Evolutionary conservation across 2,797 vertebrate genomes (phyloP), one percentile per base, ranked within the genome.

Genomic region (Sebastes minor): DNA sequence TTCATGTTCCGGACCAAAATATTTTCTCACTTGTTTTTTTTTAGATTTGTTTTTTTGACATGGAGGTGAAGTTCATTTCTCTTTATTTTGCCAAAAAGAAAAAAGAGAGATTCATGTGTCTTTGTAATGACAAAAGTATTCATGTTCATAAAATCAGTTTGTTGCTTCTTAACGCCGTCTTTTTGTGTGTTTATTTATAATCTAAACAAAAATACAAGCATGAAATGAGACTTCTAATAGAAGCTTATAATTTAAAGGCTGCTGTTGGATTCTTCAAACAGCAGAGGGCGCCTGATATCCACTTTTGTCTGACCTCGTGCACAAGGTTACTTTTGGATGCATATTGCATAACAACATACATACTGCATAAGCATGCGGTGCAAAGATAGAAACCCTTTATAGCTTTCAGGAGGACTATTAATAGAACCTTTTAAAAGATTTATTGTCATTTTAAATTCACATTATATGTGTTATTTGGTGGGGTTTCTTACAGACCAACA

Each of bases 1-100:
- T 89, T 90, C 89, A 90, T 91, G 81, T 92, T 87, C 88, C 33
- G 92, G 95, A 96, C 96, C 95, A 96, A 96, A 92, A 95, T 84
- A 81, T 92, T 89, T 89, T 81, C 80, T 86, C 66, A 68, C 35
- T 63, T 62, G 4, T 80, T 33, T 13, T 38, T 35, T 38, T 38
- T 38, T 13, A 38, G 12, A 13, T 28, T 42, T 32, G 49, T 38
- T 84, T 74, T 80, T 32, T 87, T 91, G 28, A 88, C 73, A 86
- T 80, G 75, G 78, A 87, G 76, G 61, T 33, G 2, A 82, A 69
- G 78, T 85, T 89, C 28, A 69, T 85, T 85, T 87, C 25, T 61
- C 66, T 27, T 86, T 74, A 62, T 86, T 91, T 80, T 91, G 83
- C 78, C 84, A 87, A 90, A 75, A 16, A 74, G 25, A 75, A 76